Evolutionary conservation across 1,140 invertebrate genomes (phyloP), one percentile per base, ranked within the genome.

Genomic region (Oreohelix idahoensis): DNA sequence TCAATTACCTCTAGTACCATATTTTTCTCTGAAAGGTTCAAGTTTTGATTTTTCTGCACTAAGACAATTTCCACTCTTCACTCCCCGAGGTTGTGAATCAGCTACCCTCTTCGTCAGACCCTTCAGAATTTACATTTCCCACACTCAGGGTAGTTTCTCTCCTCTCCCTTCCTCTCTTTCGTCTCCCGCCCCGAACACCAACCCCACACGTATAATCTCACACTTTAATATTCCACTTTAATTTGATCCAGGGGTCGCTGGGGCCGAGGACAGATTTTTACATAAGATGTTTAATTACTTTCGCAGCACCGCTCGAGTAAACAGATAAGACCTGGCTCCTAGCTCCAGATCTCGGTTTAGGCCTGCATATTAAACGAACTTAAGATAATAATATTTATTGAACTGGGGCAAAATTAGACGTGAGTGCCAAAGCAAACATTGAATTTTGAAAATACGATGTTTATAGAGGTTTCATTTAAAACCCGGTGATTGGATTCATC

Each of bases 201-300:
- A 8, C 5, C 29, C 29, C n/a, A 2, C 63, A 29, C n/a, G 29
- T 66, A 29, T 32, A 66, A 32, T 32, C 63, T 66, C 63, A 66
- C 63, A 66, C 63, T 66, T 66, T 66, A 29, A 66, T 66, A 66
- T 66, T 66, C 63, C 29, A 66, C 17, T 66, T 66, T 66, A 66
- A 66, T 66, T 66, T 66, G 63, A 66, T 66, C 63, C 63, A 66
- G 63, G 17, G 63, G 63, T 32, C 63, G n/a, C n/a, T 29, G 11
- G 63, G 4, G 63, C 63, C 17, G 5, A 13, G 29, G 29, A 5
- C 63, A 32, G n/a, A 32, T 66, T 66, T 66, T 66, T 29, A 32
- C 63, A 66, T 66, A 66, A 66, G 63, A 66, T 66, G 63, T 66
- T 66, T 66, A 66, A 66, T 66, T 66, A 66, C 63, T 66, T 66